Conservation (phyloP, 2,113 vertebrate species). For the Daubentonia madagascariensis region DNA sequence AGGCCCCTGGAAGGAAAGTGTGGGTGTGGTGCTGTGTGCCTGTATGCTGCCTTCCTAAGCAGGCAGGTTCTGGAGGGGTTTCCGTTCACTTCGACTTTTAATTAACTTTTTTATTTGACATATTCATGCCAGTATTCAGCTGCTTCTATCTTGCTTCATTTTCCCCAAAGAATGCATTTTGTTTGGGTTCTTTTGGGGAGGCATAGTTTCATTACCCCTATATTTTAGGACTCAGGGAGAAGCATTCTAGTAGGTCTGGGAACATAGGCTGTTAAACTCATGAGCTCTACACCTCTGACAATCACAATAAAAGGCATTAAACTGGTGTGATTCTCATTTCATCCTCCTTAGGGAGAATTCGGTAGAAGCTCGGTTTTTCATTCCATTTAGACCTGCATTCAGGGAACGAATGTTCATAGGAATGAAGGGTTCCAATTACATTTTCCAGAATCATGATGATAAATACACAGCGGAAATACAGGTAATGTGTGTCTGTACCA, state of each 20-base stretch:
- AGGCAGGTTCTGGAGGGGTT: slow-evolving; percentile 52
- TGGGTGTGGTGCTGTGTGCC: neutral
- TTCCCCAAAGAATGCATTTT: slow-evolving; percentile 20
- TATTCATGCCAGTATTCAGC: neutral
- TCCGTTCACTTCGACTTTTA: slow-evolving; percentile 65
- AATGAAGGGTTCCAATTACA: slow-evolving; percentile 18
- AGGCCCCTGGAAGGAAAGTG: neutral
- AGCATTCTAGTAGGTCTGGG: neutral
- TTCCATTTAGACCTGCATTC: slow-evolving; percentile 15
- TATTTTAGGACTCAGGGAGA: neutral
- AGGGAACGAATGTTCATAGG: neutral
- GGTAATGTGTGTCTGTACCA: neutral
- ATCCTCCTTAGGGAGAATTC: slow-evolving; percentile 18
- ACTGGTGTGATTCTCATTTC: neutral
- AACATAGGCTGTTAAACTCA: neutral
- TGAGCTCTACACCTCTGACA: neutral
- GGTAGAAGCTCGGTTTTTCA: slow-evolving; percentile 33
- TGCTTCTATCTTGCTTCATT: slow-evolving; percentile 25
- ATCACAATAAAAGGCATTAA: slow-evolving; percentile 27
- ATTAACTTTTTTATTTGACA: slow-evolving; percentile 64
- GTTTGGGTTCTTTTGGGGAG: slow-evolving; percentile 50
- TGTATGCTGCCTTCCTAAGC: neutral
- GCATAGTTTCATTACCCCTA: slow-evolving; percentile 8
- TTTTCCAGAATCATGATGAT: slow-evolving; percentile 13
- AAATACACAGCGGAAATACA: slow-evolving; percentile 37